Evolutionary conservation across 2,797 vertebrate species (phyloP).

Genomic region (Cynopterus sphinx): DNA sequence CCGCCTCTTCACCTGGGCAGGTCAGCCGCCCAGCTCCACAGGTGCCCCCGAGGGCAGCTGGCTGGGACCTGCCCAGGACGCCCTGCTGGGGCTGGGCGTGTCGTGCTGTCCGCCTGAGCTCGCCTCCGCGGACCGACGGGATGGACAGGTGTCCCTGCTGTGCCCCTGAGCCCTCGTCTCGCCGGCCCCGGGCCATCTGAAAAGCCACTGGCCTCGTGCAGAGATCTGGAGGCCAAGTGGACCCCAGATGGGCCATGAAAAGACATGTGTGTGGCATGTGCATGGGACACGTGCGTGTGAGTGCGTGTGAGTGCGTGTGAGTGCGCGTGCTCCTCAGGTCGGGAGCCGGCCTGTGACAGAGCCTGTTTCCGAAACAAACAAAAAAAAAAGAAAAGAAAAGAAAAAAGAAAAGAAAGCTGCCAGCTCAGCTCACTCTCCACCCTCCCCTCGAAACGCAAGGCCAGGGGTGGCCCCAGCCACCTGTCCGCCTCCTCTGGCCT

Average conservation of each 20-base stretch:
- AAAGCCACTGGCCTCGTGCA: neutral
- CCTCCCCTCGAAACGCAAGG: neutral
- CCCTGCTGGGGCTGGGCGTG: neutral
- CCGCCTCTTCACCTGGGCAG: neutral
- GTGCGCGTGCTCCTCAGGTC: neutral
- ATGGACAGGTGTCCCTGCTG: no score
- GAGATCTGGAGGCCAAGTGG: neutral
- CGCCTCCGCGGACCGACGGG: accelerated
- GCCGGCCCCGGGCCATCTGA: neutral
- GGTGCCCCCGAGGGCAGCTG: neutral
- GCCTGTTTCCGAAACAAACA: neutral
- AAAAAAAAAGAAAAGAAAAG: no score
- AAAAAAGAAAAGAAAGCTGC: neutral
- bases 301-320: no score
- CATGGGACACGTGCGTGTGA: accelerated
- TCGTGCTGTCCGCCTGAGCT: neutral
- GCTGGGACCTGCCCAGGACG: accelerated
- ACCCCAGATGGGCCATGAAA: neutral
- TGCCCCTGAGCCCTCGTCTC: neutral
- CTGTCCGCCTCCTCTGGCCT: neutral
- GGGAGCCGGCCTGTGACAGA: neutral
- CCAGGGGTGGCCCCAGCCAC: accelerated
- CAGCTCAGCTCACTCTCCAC: neutral
- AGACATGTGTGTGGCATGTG: neutral
- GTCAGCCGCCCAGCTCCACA: neutral